Evolutionary conservation across 2,888 invertebrate genomes (phyloP), one percentile per base, ranked within the genome.

Genomic region (Xylota sylvarum): DNA sequence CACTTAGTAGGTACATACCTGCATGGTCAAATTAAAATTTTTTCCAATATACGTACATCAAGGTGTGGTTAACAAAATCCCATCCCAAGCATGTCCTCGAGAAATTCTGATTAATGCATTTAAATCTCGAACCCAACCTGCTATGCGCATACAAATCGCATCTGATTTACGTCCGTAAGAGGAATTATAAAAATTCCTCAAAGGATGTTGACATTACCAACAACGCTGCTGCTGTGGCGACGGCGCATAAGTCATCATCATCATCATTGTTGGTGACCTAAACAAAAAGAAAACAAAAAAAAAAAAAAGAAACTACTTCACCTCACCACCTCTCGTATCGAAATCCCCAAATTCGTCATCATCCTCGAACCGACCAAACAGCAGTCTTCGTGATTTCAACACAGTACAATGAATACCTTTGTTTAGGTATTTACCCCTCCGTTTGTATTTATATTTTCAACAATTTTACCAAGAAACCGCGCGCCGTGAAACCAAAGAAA

Each of bases 151-250:
- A 80, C 80, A 50, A 85, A 80, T 80, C 64, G 19, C 60, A 69
- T 56, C 56, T 46, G 70, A 70, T 35, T 40, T 43, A 40, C 69
- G 14, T 55, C 46, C 50, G 14, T 46, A 62, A 19, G 10, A 3
- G 52, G 27, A 55, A 56, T 46, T 73, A 50, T 46, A 5, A 48
- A 40, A 56, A 82, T 76, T 80, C 80, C 69, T 62, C 0, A 65
- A 81, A 85, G 85, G 85, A 76, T 85, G 52, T 81, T 85, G 81
- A 85, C 85, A 76, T 60, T 27, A 14, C 14, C 27, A n/a, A 2
- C 23, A 55, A 52, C 58, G n/a, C 37, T n/a, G 7, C 1, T n/a
- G 17, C 14, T n/a, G n/a, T 43, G 37, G 27, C n/a, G 43, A 27
- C 9, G 48, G 64, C 32, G 52, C 30, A 37, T 76, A 56, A 62